Conservation (phyloP, 2,113 vertebrate species). For the Megaceryle maxima region DNA sequence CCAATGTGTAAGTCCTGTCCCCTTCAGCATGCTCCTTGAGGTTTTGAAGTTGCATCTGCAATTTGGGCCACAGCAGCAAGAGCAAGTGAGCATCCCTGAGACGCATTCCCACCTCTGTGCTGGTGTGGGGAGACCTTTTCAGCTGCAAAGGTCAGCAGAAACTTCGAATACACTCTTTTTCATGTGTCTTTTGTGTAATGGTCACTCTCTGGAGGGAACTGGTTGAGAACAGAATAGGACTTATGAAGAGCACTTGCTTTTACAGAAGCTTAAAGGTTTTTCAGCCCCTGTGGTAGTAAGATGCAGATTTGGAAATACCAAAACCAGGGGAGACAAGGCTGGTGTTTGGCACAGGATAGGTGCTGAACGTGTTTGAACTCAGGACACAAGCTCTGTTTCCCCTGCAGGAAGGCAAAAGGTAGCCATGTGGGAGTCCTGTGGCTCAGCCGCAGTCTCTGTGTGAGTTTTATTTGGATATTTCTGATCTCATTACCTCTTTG, state of each 20-base stretch:
- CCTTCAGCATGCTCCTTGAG: not conserved
- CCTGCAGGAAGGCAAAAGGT: not conserved
- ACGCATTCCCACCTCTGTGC: not conserved
- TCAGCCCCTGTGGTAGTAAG: not conserved
- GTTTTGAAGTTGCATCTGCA: not conserved
- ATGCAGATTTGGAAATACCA: not conserved
- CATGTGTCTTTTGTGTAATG: not conserved
- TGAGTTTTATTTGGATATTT: slow-evolving; percentile 32
- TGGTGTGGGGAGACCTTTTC: not conserved
- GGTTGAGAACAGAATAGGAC: not conserved
- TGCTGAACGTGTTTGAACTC: not conserved
- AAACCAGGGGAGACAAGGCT: not conserved
- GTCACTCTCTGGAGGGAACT: not conserved
- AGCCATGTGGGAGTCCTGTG: not conserved
- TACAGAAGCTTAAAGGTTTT: not conserved
- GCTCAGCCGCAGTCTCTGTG: not conserved
- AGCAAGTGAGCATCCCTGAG: not conserved
- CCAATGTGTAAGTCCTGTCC: not conserved
- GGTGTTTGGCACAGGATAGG: not conserved
- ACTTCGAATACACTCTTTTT: not conserved
- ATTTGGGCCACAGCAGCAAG: not conserved
- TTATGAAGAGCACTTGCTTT: not conserved
- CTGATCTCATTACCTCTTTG: not conserved
- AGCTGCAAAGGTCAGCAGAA: not conserved
- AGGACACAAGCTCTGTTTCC: not conserved